phyloP scores from a whole-genome alignment of 2,797 vertebrate genomes.

The Dermochelys coriacea region DNA sequence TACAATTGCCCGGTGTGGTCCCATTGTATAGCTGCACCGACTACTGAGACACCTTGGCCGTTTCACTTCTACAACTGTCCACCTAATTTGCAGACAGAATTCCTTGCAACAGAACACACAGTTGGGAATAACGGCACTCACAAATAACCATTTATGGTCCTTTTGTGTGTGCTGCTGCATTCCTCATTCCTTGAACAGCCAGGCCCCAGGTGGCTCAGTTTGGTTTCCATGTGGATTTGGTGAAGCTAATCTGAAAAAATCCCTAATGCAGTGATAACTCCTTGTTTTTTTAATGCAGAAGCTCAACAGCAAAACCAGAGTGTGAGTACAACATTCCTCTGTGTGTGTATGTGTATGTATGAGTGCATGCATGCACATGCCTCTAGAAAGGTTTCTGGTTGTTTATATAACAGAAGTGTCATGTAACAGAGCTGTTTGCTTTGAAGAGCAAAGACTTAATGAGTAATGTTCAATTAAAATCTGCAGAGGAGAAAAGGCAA shows the following conservation, averaged over 20 bases:
- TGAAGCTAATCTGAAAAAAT: neutral
- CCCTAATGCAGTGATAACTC: slow-evolving; percentile 3
- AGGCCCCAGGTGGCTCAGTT: neutral
- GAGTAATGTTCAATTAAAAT: slow-evolving; percentile 56
- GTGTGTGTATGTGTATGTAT: neutral
- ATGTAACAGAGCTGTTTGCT: slow-evolving; percentile 54
- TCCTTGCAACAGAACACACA: neutral
- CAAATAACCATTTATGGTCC: neutral
- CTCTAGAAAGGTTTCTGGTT: slow-evolving; percentile 33
- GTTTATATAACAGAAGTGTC: slow-evolving; percentile 43
- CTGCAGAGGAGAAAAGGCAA: slow-evolving; percentile 11
- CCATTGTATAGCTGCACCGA: rapidly evolving
- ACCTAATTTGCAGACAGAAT: rapidly evolving
- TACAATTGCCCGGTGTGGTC: neutral
- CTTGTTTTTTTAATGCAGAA: neutral
- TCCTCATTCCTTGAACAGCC: neutral
- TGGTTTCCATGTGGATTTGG: neutral
- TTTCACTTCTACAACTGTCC: neutral
- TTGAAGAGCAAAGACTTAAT: slow-evolving; percentile 62
- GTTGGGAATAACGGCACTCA: neutral
- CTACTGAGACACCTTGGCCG: neutral
- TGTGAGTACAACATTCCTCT: neutral
- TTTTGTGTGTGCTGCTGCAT: neutral
- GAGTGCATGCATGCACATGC: neutral
- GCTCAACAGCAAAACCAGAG: slow-evolving; percentile 12